These are phyloP conservation scores for Hydrozoanthus tunicans DNA, from an alignment of 64 coral and sea anemone species.

Conservation along the genomic window DNA sequence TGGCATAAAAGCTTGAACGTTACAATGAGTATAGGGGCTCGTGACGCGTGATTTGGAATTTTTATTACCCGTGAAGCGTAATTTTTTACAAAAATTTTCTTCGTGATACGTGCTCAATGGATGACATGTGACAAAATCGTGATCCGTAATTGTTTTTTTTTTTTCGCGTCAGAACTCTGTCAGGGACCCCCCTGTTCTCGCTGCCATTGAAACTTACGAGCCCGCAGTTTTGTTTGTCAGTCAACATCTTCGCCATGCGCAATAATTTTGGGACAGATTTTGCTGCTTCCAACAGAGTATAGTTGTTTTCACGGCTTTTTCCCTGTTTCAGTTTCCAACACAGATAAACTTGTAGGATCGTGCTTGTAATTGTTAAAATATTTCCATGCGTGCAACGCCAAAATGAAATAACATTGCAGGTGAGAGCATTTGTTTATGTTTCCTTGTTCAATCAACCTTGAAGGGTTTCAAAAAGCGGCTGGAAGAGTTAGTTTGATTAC, in stretches of 20 bases:
- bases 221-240: background rate
- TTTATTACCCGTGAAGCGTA: too few relatives aligned
- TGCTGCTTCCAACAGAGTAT: background rate
- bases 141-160: too few relatives aligned
- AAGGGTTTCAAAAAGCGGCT: background rate
- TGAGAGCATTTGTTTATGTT: constrained; percentile 44
- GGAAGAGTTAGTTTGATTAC: background rate
- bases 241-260: background rate
- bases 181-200: too few relatives aligned
- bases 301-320: background rate
- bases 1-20: too few relatives aligned
- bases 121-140: too few relatives aligned
- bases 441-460: background rate
- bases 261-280: background rate
- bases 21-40: too few relatives aligned
- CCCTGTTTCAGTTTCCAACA: background rate
- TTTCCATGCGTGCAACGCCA: background rate
- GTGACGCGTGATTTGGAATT: too few relatives aligned
- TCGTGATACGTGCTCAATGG: too few relatives aligned
- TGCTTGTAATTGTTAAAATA: background rate
- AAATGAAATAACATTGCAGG: constrained; percentile 32
- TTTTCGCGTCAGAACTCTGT: too few relatives aligned
- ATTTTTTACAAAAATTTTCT: too few relatives aligned
- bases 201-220: background rate
- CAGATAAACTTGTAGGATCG: background rate